phyloP scores from a whole-genome alignment of 92 coral and sea anemone species.

The Palythoa grandiflora region DNA sequence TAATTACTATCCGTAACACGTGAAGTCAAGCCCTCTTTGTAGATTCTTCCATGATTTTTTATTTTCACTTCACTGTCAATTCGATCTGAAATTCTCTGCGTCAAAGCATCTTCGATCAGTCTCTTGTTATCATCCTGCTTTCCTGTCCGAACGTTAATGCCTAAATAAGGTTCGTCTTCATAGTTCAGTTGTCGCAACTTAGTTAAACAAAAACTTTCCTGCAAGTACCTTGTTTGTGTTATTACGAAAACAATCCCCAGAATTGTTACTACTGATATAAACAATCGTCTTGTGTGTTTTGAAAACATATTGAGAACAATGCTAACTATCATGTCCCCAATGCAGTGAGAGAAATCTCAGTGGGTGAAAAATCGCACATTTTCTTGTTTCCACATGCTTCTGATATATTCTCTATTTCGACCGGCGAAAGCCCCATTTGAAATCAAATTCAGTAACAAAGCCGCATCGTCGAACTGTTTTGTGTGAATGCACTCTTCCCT shows the following conservation, averaged over 20 bases:
- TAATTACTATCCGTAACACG: background rate
- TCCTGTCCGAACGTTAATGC: background rate
- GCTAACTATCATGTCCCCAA: background rate
- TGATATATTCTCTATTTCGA: too few relatives aligned
- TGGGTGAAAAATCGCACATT: too few relatives aligned
- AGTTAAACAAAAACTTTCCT: background rate
- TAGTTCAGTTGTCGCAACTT: background rate
- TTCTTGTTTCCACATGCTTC: too few relatives aligned
- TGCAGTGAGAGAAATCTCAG: too few relatives aligned
- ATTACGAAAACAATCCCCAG: background rate
- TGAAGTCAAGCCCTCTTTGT: background rate
- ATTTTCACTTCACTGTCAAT: background rate
- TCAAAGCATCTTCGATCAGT: background rate
- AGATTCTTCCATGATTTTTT: background rate
- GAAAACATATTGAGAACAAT: slow-evolving; percentile 17
- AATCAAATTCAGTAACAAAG: too few relatives aligned
- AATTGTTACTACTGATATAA: background rate
- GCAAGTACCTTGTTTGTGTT: background rate
- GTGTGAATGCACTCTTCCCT: too few relatives aligned
- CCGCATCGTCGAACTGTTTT: too few relatives aligned
- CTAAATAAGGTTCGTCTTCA: background rate
- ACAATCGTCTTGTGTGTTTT: background rate
- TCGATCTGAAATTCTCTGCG: background rate
- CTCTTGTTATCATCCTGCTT: background rate
- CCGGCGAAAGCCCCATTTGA: too few relatives aligned